A percentile compares a stretch with the other conserved stretches of the same genome.
These are phyloP conservation scores for Eulemur mongoz DNA, from an alignment of 2,797 vertebrate genomes.

Conservation along the genomic window DNA sequence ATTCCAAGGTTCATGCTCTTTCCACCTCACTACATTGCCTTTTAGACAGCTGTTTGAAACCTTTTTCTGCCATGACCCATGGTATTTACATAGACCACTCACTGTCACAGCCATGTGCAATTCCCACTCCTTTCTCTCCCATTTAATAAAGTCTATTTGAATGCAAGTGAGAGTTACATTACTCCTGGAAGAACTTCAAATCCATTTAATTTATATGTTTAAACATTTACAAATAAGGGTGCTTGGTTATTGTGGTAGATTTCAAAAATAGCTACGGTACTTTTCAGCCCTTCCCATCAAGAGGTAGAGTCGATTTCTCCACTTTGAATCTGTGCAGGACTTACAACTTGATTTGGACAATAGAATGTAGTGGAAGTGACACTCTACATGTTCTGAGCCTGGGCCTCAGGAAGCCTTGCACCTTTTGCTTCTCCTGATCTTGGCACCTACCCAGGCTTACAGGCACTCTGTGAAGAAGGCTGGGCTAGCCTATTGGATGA, in stretches of 20 bases:
- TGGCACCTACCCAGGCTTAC: not conserved
- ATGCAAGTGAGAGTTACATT: not conserved
- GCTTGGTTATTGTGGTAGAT: not conserved
- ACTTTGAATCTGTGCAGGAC: not conserved
- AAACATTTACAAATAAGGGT: not conserved
- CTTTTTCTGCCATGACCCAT: not conserved
- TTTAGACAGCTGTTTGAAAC: not conserved
- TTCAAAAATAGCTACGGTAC: conserved; percentile 17
- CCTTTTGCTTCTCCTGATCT: not conserved
- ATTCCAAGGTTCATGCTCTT: not conserved
- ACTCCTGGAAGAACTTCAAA: not conserved
- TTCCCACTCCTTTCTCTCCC: not conserved
- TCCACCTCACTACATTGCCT: not conserved
- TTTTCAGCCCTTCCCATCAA: conserved; percentile 16
- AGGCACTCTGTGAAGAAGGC: not conserved
- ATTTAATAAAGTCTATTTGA: not conserved
- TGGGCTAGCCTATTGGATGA: not conserved
- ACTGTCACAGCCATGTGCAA: not conserved
- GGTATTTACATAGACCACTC: not conserved
- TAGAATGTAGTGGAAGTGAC: not conserved
- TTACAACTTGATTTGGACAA: not conserved
- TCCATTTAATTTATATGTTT: not conserved
- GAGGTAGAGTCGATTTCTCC: not conserved
- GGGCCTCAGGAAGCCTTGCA: not conserved
- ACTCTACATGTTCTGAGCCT: not conserved